Percentiles rank a stretch among this genome's conserved stretches.
Evolutionary conservation across 2,797 vertebrate species (phyloP).

Genomic region (Heteromormyrus szaboi): DNA sequence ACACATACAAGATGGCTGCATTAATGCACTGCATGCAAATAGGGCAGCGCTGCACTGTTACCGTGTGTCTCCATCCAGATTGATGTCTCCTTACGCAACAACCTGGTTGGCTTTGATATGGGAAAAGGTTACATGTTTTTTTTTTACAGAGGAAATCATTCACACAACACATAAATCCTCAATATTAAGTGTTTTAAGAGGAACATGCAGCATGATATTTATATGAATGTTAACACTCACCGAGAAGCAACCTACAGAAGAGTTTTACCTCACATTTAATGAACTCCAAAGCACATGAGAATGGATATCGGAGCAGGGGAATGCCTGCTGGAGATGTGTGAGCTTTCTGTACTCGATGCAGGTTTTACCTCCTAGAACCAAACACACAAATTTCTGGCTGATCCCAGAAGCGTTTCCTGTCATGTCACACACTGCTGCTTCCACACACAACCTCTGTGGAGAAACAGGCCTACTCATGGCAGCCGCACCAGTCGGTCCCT

Average conservation of each 20-base stretch:
- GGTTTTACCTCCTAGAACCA: not conserved
- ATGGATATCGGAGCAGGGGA: not conserved
- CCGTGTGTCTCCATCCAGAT: not conserved
- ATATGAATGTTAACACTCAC: not conserved
- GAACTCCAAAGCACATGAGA: not conserved
- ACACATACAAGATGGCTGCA: not conserved
- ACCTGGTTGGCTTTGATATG: not conserved
- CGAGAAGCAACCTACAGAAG: not conserved
- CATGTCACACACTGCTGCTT: not conserved
- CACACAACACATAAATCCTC: not conserved
- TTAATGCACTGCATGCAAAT: not conserved
- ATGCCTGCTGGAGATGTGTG: not conserved
- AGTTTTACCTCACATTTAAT: not conserved
- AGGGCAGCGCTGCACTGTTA: not conserved
- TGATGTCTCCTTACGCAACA: not conserved
- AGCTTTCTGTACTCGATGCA: not conserved
- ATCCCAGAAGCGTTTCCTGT: not conserved
- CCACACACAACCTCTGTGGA: not conserved
- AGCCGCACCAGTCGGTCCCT: not conserved
- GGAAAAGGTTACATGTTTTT: not conserved
- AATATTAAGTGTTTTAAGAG: not conserved
- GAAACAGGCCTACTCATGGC: not conserved
- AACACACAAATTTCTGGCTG: not conserved
- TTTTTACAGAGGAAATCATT: not conserved
- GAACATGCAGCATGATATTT: not conserved